phyloP scores from a whole-genome alignment of 2,113 vertebrate species.

The Helogale parvula region DNA sequence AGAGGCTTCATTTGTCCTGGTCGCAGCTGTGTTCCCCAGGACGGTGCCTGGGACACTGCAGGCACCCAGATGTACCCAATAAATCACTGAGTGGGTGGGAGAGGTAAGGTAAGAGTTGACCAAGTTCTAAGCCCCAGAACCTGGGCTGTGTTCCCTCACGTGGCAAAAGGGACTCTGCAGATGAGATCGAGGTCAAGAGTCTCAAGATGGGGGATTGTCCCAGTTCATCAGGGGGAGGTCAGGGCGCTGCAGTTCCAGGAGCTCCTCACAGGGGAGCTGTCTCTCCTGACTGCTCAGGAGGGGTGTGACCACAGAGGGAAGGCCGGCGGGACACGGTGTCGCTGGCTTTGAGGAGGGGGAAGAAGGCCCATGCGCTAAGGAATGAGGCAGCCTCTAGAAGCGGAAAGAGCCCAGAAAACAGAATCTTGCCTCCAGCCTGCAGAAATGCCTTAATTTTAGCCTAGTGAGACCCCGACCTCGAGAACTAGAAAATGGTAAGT shows the following conservation, averaged over 20 bases:
- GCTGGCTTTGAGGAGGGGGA: neutral
- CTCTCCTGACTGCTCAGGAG: neutral
- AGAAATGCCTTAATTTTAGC: neutral
- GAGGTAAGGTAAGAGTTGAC: neutral
- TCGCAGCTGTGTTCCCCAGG: neutral
- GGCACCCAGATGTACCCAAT: neutral
- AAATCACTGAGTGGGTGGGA: neutral
- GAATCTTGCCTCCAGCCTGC: neutral
- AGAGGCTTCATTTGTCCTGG: neutral
- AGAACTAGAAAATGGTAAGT: neutral
- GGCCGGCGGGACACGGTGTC: accelerated
- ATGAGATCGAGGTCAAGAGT: neutral
- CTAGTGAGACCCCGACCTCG: neutral
- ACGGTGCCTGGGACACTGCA: neutral
- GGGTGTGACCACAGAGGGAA: neutral
- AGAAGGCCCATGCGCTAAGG: neutral
- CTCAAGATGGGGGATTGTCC: neutral
- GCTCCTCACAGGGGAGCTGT: neutral
- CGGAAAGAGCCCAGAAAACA: neutral
- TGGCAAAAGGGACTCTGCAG: neutral
- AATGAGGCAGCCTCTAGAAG: neutral
- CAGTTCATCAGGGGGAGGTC: neutral
- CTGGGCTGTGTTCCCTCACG: neutral
- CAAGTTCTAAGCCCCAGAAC: neutral
- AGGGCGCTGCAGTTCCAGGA: neutral